These are phyloP conservation scores for Lanius ludovicianus DNA, from an alignment of 2,113 vertebrate species.

Conservation along the genomic window DNA sequence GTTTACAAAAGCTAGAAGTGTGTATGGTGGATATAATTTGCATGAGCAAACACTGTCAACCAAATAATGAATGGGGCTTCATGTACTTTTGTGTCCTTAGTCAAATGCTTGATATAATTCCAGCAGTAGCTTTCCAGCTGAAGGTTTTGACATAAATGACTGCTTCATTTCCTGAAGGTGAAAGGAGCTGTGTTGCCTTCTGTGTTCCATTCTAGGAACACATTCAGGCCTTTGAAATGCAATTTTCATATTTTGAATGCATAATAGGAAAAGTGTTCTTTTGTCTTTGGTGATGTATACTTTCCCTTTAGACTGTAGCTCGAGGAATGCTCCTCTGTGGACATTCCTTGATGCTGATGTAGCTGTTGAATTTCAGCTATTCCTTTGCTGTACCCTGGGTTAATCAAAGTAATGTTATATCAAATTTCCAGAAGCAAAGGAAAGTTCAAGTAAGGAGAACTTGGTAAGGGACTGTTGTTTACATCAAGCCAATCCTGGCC, in stretches of 20 bases:
- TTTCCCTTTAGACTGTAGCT: not conserved
- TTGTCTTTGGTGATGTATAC: not conserved
- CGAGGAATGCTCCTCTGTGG: not conserved
- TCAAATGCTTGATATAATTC: not conserved
- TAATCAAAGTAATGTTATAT: not conserved
- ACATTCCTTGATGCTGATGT: not conserved
- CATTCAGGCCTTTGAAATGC: not conserved
- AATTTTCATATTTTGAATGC: not conserved
- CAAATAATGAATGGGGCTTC: not conserved
- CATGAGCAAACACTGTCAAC: not conserved
- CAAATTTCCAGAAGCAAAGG: not conserved
- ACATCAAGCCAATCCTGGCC: accelerated
- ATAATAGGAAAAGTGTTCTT: not conserved
- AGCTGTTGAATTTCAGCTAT: not conserved
- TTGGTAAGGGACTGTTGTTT: not conserved
- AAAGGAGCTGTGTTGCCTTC: not conserved
- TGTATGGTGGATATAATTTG: not conserved
- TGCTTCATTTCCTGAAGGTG: not conserved
- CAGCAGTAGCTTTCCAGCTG: not conserved
- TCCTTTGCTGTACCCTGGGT: not conserved
- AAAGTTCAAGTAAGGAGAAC: not conserved
- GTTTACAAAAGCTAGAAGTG: not conserved
- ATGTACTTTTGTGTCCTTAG: not conserved
- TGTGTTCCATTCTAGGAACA: not conserved
- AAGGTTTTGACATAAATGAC: not conserved